A percentile compares a stretch with the other conserved stretches of the same genome.
phyloP scores from a whole-genome alignment of 2,888 invertebrate species.

The Thecophora atra region DNA sequence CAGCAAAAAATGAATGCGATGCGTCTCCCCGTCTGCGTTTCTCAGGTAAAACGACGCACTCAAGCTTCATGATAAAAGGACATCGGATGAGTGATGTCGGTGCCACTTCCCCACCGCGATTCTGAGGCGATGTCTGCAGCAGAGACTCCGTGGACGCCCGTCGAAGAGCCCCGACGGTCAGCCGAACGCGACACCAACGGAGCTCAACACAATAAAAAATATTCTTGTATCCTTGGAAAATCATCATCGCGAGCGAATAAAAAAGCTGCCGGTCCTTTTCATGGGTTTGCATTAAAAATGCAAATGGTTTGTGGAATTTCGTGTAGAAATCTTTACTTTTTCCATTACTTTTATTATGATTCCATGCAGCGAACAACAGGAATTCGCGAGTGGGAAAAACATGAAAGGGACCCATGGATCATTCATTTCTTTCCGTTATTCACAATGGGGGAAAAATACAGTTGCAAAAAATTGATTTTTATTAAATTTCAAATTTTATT shows the following conservation, averaged over 20 bases:
- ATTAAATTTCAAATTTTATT: too few relatives aligned
- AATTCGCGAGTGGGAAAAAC: constrained; percentile 3
- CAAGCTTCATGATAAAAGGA: constrained; percentile 62
- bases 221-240: constrained; percentile 21
- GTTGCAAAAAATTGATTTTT: too few relatives aligned
- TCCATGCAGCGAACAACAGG: neutral
- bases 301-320: constrained; percentile 59
- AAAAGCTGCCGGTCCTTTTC: constrained; percentile 38
- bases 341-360: neutral
- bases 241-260: constrained; percentile 27
- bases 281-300: constrained; percentile 61
- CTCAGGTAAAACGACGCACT: constrained; percentile 62
- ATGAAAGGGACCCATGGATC: constrained; percentile 44
- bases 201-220: constrained; percentile 38
- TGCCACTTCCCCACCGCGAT: constrained; percentile 21
- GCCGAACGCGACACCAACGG: constrained; percentile 59
- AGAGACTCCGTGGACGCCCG: constrained; percentile 46
- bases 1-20: constrained; percentile 8
- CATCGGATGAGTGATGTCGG: constrained; percentile 53
- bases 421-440: constrained; percentile 38
- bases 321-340: constrained; percentile 52
- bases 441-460: too few relatives aligned
- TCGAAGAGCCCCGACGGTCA: constrained; percentile 35
- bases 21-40: constrained; percentile 29
- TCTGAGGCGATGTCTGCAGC: neutral